These are phyloP conservation scores for Hyperopisus bebe DNA, from an alignment of 2,113 vertebrate species.

Conservation along the genomic window DNA sequence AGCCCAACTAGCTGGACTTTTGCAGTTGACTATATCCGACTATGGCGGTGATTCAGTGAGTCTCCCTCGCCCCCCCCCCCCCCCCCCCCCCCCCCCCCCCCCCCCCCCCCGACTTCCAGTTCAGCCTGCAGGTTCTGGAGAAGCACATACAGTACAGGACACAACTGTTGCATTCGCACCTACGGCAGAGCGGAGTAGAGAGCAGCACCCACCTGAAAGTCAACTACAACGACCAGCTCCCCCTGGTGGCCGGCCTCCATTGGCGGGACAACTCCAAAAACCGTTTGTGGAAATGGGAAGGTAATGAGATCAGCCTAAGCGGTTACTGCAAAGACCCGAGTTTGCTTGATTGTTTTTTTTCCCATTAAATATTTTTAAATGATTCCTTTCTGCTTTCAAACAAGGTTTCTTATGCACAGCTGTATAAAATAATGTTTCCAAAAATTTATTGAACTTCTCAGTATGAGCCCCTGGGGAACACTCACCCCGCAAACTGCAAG, in stretches of 20 bases:
- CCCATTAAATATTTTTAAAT: neutral
- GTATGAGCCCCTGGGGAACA: neutral
- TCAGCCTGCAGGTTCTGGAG: constrained; percentile 65
- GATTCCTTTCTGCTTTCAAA: neutral
- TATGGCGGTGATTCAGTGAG: neutral
- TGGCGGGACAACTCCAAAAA: constrained; percentile 64
- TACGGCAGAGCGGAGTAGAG: constrained; percentile 51
- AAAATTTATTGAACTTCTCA: neutral
- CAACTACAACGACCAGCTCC: constrained; percentile 61
- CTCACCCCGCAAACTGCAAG: neutral
- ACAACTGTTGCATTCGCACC: constrained; percentile 63
- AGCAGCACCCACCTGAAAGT: constrained; percentile 72
- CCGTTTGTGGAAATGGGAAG: constrained; percentile 68
- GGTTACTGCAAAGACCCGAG: neutral
- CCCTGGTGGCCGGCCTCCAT: constrained; percentile 61
- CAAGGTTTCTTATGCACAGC: neutral
- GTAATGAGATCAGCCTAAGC: constrained; percentile 44
- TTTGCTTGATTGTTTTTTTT: neutral
- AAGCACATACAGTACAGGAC: constrained; percentile 67
- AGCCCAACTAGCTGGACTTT: neutral
- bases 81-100: neutral
- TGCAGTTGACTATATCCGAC: neutral
- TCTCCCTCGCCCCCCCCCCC: neutral
- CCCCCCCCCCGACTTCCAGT: constrained; percentile 44
- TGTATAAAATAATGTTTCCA: neutral